Evolutionary conservation across 2,888 invertebrate genomes (phyloP), one percentile per base, ranked within the genome.

Genomic region (Harpagoxenus sublaevis): DNA sequence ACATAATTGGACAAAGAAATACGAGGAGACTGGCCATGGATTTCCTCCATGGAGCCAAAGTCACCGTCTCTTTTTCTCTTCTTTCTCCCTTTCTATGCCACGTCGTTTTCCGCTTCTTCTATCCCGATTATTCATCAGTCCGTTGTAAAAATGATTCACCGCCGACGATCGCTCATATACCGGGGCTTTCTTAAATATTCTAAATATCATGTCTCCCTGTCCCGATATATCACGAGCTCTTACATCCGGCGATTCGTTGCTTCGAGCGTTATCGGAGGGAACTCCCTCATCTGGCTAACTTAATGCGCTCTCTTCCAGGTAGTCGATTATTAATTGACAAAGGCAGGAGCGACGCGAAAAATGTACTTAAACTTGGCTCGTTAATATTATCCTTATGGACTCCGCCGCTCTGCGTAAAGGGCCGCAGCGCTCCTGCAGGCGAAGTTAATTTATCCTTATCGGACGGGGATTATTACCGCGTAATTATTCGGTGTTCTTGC

Each of bases 1-100:
- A 89, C 89, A 89, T 92, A 91, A 92, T 92, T 92, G 89, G 90
- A 90, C 89, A 88, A 86, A 88, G 89, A 90, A 92, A 90, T 92
- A 91, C 90, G 90, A 92, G 91, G 90, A 88, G 73, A 83, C 68
- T 62, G 77, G 53, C 71, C 57, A 55, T 75, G 89, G 75, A 84
- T 86, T 89, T 70, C 65, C 78, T 84, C 82, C 82, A 83, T 85
- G 68, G 62, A 84, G 53, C 53, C 28, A 12, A 15, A 51, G 75
- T 68, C 68, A 68, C 62, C 71, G 66, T 84, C 28, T 84, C 62
- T 82, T 79, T 78, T 77, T 78, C 84, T 78, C 84, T 86, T 18
- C 9, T 23, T 9, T 55, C 18, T 53, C 12, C 15, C 8, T 23
- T 42, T 6, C n/a, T 79, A 39, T 31, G n/a, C 31, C 51, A 63